Evolutionary conservation across 2,888 invertebrate species (phyloP).

Genomic region (Polydrusus tereticollis): DNA sequence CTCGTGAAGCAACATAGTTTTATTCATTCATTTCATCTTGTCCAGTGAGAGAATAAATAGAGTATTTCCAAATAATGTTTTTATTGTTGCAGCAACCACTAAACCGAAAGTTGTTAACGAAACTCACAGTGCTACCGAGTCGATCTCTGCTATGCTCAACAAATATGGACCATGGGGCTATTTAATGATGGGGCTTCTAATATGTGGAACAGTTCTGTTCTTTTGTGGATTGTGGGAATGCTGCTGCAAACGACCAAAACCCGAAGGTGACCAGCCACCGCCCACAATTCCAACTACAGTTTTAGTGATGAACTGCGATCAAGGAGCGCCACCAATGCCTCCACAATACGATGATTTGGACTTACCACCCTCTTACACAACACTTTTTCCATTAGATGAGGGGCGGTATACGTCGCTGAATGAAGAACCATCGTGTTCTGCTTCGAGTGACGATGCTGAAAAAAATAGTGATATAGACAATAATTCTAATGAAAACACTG

Average conservation of each 20-base stretch:
- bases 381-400: slow-evolving; percentile 71
- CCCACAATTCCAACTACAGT: slow-evolving; percentile 58
- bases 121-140: slow-evolving; percentile 55
- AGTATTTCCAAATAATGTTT: too few relatives aligned
- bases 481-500: slow-evolving; percentile 14
- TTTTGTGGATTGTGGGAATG: slow-evolving; percentile 79
- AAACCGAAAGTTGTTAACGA: slow-evolving; percentile 48
- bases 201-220: slow-evolving; percentile 78
- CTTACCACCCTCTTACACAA: slow-evolving; percentile 76
- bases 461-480: slow-evolving; percentile 27
- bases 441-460: slow-evolving; percentile 22
- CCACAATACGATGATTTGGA: slow-evolving; percentile 77
- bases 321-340: slow-evolving; percentile 61
- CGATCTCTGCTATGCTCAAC: slow-evolving; percentile 72
- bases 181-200: slow-evolving; percentile 78
- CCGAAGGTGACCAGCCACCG: slow-evolving; percentile 52
- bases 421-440: slow-evolving; percentile 19
- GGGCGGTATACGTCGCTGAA: slow-evolving; percentile 34
- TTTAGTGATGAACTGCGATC: slow-evolving; percentile 58
- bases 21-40: too few relatives aligned
- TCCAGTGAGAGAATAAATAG: too few relatives aligned
- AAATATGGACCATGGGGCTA: slow-evolving; percentile 83
- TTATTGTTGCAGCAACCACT: slow-evolving; percentile 49
- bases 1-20: too few relatives aligned
- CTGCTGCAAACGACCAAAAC: slow-evolving; percentile 67